Percentiles rank a stretch among this genome's conserved stretches.
phyloP scores from a whole-genome alignment of 2,113 vertebrate species.

The pig (Sus scrofa) region T2T-Sscrofa CM000829.6:67290001-67290500 shows the following conservation, averaged over 20 bases:
- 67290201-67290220: neutral
- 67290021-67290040: neutral
- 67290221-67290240: neutral
- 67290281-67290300: neutral
- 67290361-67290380: too few species aligned
- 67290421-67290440: too few species aligned
- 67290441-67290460: too few species aligned
- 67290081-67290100: neutral
- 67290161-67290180: neutral
- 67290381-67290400: too few species aligned
- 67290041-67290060: neutral
- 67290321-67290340: neutral
- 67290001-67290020: neutral
- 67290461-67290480: too few species aligned
- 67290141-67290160: neutral
- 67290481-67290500: too few species aligned
- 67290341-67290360: neutral
- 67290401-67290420: too few species aligned
- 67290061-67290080: neutral
- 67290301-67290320: neutral
- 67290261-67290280: constrained; percentile 20
- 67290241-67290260: neutral
- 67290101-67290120: neutral
- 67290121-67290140: neutral
- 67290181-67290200: neutral